Percentiles rank a stretch among this genome's conserved stretches.
phyloP scores from a whole-genome alignment of 2,113 vertebrate genomes.

The Gymnogyps californianus region DNA sequence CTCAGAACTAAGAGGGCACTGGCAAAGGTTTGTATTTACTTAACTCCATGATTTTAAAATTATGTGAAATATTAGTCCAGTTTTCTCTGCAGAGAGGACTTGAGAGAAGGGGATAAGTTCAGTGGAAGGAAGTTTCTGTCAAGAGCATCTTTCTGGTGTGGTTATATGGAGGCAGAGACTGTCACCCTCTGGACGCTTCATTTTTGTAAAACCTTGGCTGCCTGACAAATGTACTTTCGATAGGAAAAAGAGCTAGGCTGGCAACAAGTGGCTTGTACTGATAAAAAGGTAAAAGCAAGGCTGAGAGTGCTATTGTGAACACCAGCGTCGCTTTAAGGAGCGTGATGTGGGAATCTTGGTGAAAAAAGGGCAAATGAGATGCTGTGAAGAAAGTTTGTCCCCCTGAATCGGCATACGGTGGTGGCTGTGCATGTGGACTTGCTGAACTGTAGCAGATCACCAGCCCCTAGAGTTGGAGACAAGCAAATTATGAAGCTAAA shows the following conservation, averaged over 20 bases:
- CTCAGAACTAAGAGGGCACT: neutral
- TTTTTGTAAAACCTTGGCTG: constrained; percentile 20
- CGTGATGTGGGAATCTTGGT: neutral
- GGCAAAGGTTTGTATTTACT: neutral
- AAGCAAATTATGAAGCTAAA: neutral
- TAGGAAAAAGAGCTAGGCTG: neutral
- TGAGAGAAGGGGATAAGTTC: neutral
- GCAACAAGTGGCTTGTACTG: constrained; percentile 2
- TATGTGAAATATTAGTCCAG: neutral
- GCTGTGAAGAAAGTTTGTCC: neutral
- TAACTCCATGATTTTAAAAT: neutral
- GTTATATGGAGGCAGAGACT: neutral
- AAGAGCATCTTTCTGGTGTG: neutral
- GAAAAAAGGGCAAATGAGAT: neutral
- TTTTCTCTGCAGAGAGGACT: neutral
- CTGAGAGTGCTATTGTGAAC: neutral
- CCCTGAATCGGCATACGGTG: accelerated
- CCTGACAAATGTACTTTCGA: neutral
- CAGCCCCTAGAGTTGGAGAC: neutral
- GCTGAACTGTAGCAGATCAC: neutral
- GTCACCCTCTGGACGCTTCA: neutral
- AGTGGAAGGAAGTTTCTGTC: neutral
- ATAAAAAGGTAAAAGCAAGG: neutral
- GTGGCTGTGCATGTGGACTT: neutral
- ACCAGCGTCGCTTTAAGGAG: neutral